Evolutionary conservation across 2,888 invertebrate species (phyloP), one percentile per base, ranked within the genome.

Genomic region (Nymphalis polychloros): DNA sequence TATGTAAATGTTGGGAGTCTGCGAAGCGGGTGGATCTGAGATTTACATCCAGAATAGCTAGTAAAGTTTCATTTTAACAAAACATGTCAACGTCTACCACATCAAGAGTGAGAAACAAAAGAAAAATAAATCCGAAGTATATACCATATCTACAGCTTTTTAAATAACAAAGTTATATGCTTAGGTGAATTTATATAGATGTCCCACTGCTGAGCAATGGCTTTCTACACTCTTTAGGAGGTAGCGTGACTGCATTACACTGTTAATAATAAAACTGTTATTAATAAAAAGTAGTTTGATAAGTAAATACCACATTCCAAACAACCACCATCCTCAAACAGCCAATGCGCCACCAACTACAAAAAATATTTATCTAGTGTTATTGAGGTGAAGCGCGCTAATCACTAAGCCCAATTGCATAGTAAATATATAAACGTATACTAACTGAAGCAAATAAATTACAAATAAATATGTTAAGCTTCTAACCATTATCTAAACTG

Each of bases 1-100:
- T 90, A 88, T 88, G 86, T 79, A 88, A 86, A 89, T 86, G 80
- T 80, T 77, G 75, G 78, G 78, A 83, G 77, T 72, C 75, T 73
- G 73, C 75, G 78, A 80, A 77, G 79, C 80, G 82, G 82, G 80
- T 80, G 80, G 78, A 81, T 82, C 75, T 75, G 74, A 83, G 84
- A 88, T 87, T 87, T 86, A 84, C 82, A 83, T 84, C 81, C 70
- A 76, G 77, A 77, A 83, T 76, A 75, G 73, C 76, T 70, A 61
- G 74, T 75, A 77, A 80, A 80, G 79, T 81, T 78, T 72, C 77
- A 78, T 81, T 75, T 67, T 66, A 63, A 68, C 63, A 59, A 70
- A 71, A 72, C 67, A 68, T 70, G 67, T 69, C 68, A 53, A 53
- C 48, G 62, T 53, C 10, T 20, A 23, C 13, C 16, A 52, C 20